Evolutionary conservation across 1,140 invertebrate species (phyloP).

Genomic region (Mercenaria mercenaria): DNA sequence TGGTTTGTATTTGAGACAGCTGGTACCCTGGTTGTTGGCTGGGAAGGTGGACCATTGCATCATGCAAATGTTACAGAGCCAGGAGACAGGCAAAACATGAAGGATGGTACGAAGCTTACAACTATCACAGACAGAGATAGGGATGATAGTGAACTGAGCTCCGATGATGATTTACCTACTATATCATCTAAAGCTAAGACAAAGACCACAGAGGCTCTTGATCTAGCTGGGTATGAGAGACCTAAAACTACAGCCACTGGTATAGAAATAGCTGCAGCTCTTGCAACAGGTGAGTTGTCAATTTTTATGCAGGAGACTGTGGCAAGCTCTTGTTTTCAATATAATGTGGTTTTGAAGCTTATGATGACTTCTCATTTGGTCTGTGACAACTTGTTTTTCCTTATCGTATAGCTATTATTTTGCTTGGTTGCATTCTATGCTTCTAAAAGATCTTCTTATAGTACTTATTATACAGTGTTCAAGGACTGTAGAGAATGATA

Average conservation of each 20-base stretch:
- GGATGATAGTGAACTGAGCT: conserved; percentile 19
- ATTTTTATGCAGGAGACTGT: too few relatives aligned
- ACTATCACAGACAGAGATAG: conserved; percentile 22
- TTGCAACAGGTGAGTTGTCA: conserved; percentile 78
- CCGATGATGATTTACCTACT: conserved; percentile 33
- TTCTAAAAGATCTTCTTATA: too few relatives aligned
- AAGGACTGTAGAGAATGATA: too few relatives aligned
- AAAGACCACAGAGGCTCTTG: conserved; percentile 66
- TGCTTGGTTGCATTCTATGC: too few relatives aligned
- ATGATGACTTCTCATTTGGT: too few relatives aligned
- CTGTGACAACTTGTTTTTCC: too few relatives aligned
- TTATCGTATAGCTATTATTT: too few relatives aligned
- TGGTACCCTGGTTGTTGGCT: conserved; percentile 83
- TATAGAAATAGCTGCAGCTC: conserved; percentile 84
- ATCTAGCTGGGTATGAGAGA: conserved; percentile 73
- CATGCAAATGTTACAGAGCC: conserved; percentile 41
- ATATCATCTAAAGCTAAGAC: conserved; percentile 13
- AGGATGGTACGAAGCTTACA: conserved; percentile 15
- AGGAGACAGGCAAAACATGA: background rate
- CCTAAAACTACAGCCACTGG: conserved; percentile 77
- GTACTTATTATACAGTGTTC: too few relatives aligned
- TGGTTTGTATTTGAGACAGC: conserved; percentile 85
- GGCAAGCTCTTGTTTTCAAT: too few relatives aligned
- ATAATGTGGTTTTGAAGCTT: too few relatives aligned
- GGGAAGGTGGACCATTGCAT: conserved; percentile 80